Evolutionary conservation across 35 echinoderm and acorn worm species (phyloP).

Genomic region (Nesometra sesokonis): DNA sequence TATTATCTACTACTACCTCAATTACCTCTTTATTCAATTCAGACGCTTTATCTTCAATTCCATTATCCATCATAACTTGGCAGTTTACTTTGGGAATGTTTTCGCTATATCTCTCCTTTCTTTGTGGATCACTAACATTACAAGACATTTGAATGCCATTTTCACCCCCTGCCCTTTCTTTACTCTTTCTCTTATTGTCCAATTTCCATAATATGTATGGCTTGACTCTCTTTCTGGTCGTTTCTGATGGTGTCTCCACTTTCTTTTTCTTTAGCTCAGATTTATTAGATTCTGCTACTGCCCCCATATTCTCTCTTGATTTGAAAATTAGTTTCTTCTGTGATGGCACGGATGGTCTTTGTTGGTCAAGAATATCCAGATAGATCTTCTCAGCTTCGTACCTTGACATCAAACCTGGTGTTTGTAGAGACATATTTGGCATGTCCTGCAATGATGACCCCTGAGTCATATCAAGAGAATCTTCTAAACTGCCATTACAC

Average conservation of each 20-base stretch:
- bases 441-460: not conserved
- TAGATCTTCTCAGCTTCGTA: not conserved
- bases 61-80: not conserved
- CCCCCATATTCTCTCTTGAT: not conserved
- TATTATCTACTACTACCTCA: too few species aligned
- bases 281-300: not conserved
- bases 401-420: not conserved
- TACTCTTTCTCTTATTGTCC: not conserved
- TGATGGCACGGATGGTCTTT: not conserved
- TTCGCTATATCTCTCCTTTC: not conserved
- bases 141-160: not conserved
- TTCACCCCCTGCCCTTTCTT: not conserved
- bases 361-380: not conserved
- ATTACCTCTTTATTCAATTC: not conserved
- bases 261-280: not conserved
- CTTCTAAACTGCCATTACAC: not conserved
- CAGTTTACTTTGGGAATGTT: not conserved
- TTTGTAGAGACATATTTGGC: not conserved
- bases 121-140: too few species aligned
- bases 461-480: not conserved
- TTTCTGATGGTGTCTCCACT: not conserved
- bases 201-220: not conserved
- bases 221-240: not conserved
- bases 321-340: not conserved
- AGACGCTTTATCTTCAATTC: not conserved